A percentile compares a stretch with the other conserved stretches of the same genome.
These are phyloP conservation scores for Nerophis ophidion DNA, from an alignment of 2,113 vertebrate genomes.

Conservation along the genomic window DNA sequence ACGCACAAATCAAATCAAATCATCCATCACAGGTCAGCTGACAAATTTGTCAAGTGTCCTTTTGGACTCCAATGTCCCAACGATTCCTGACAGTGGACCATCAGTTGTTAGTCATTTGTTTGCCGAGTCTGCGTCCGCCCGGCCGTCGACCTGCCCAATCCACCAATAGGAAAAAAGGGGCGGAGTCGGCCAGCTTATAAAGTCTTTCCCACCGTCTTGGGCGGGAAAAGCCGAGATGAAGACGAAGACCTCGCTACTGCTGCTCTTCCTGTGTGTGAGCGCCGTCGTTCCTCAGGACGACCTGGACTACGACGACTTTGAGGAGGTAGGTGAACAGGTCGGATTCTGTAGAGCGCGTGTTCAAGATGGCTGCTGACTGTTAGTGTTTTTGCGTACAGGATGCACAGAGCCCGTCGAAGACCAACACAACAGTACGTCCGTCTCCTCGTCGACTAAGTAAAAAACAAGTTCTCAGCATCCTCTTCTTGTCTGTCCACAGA, in stretches of 20 bases:
- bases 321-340: constrained; percentile 22
- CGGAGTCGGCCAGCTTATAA: constrained; percentile 32
- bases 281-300: not conserved
- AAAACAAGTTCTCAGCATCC: not conserved
- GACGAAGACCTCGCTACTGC: constrained; percentile 58
- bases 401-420: not conserved
- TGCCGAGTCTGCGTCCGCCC: not conserved
- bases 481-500: not conserved
- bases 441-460: too few species aligned
- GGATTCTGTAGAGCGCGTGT: too few species aligned
- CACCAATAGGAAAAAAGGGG: not conserved
- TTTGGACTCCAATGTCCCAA: too few species aligned
- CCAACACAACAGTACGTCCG: constrained; percentile 1
- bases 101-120: not conserved
- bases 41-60: too few species aligned
- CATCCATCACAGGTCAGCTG: too few species aligned
- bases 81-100: too few species aligned
- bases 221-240: constrained; percentile 42
- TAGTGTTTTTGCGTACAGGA: constrained; percentile 1
- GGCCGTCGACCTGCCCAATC: not conserved
- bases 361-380: not conserved
- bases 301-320: constrained; percentile 48
- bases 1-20: too few species aligned
- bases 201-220: fast-evolving
- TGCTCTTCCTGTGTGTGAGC: constrained; percentile 39